phyloP scores from a whole-genome alignment of 2,797 vertebrate genomes.

The Falco novaeseelandiae region DNA sequence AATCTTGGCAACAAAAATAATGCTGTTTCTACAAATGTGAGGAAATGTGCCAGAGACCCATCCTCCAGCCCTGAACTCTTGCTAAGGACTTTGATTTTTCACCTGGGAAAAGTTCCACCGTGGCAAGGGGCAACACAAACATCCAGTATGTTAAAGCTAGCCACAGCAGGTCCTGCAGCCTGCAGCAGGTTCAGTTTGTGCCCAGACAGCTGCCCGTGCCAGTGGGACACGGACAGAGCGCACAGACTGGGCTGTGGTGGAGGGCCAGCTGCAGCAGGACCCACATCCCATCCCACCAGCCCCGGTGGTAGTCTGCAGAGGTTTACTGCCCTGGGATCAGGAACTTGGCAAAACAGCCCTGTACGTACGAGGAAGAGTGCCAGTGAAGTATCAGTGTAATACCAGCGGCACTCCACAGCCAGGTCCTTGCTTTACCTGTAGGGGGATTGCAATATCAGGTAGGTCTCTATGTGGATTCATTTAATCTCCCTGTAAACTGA shows the following conservation, averaged over 20 bases:
- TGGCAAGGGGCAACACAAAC: background rate
- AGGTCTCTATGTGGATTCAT: background rate
- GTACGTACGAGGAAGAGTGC: rapidly evolving
- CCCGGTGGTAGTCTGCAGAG: background rate
- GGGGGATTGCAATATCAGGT: rapidly evolving
- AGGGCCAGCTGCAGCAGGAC: background rate
- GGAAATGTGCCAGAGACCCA: background rate
- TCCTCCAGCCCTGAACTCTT: background rate
- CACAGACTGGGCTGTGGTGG: background rate
- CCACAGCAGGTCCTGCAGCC: background rate
- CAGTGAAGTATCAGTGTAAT: too few relatives aligned
- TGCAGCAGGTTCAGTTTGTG: background rate
- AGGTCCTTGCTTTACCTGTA: background rate
- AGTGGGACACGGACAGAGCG: background rate
- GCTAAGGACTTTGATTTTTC: background rate
- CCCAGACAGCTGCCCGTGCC: background rate
- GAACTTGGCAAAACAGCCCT: background rate
- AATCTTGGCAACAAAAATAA: background rate
- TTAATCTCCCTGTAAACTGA: background rate
- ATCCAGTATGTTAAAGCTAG: background rate
- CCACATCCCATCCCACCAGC: rapidly evolving
- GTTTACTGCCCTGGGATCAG: background rate
- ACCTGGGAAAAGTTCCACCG: background rate
- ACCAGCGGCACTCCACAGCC: background rate
- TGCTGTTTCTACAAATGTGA: background rate